Conservation (phyloP, 2,113 vertebrate genomes). For the Ranitomeya variabilis region DNA sequence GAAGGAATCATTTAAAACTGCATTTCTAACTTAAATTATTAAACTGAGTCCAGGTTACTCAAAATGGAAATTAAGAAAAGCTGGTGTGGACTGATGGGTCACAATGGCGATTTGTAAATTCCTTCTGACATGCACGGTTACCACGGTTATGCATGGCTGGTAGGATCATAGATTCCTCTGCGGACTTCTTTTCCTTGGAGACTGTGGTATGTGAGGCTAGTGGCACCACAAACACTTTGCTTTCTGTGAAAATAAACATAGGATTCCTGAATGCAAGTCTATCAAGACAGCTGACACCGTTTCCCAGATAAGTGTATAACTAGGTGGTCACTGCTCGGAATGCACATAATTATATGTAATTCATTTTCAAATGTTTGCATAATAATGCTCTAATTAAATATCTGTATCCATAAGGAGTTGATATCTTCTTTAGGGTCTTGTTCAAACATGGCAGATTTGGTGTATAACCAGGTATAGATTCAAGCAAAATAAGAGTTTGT, state of each 20-base stretch:
- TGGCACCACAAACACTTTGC: background rate
- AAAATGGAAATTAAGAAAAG: too few species aligned
- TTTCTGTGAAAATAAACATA: background rate
- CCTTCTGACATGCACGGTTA: slow-evolving; percentile 26
- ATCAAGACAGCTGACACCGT: background rate
- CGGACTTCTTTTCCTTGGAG: slow-evolving; percentile 7
- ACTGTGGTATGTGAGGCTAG: background rate
- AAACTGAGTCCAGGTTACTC: background rate
- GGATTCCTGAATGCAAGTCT: background rate
- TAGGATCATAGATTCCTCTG: slow-evolving; percentile 1
- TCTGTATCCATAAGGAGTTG: background rate
- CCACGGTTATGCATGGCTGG: slow-evolving; percentile 15
- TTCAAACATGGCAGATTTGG: too few species aligned
- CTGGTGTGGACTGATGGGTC: background rate
- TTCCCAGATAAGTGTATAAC: background rate
- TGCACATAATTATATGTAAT: background rate
- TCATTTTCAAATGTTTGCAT: background rate
- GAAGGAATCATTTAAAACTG: background rate
- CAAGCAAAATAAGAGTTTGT: too few species aligned
- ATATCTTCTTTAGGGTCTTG: too few species aligned
- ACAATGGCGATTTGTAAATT: slow-evolving; percentile 13
- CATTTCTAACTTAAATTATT: background rate
- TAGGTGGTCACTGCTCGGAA: background rate
- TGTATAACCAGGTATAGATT: too few species aligned
- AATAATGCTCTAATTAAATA: background rate